Base-by-base conservation (phyloP, 2,888 invertebrate species). In the Mesorhabditis belari region DNA sequence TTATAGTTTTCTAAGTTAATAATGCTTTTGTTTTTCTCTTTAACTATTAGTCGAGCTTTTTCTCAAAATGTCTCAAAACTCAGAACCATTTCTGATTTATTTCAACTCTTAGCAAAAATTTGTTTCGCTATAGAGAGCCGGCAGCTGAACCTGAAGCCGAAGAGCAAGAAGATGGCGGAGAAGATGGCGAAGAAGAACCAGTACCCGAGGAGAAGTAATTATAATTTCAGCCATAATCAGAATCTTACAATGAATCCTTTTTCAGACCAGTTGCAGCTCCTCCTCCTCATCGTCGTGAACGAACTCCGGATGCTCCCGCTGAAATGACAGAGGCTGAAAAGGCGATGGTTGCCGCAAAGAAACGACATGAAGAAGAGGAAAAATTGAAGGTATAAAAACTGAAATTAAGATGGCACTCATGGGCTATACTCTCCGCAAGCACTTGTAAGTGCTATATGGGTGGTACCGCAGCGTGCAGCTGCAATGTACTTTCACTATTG, bases 361-460 rank as follows among this genome's bases (percentile, higher is more conserved):
- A 77, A 62, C 75, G 81, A 52, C 81, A 81, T 64, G 81, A 81
- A 58, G 79, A 81, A 63, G 81, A 81, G 56, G 81, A 81, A 53
- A 79, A 73, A 55, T 74, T 76, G 61, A 79, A 78, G 65, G 64
- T 35, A 17, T 35, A 17, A n/a, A 9, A 35, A 35, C 12, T n/a
- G n/a, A n/a, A n/a, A n/a, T n/a, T n/a, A n/a, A n/a, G n/a, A n/a
- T n/a, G n/a, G n/a, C n/a, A n/a, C n/a, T n/a, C n/a, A n/a, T n/a
- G n/a, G n/a, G n/a, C n/a, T n/a, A n/a, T n/a, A n/a, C n/a, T n/a
- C n/a, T n/a, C n/a, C n/a, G n/a, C n/a, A n/a, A n/a, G n/a, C n/a
- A n/a, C n/a, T n/a, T n/a, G n/a, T n/a, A n/a, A n/a, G n/a, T n/a
- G n/a, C n/a, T n/a, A n/a, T n/a, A n/a, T n/a, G n/a, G n/a, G n/a